Base-by-base conservation (phyloP, 2,888 invertebrate species). In the Eulithis prunata region DNA sequence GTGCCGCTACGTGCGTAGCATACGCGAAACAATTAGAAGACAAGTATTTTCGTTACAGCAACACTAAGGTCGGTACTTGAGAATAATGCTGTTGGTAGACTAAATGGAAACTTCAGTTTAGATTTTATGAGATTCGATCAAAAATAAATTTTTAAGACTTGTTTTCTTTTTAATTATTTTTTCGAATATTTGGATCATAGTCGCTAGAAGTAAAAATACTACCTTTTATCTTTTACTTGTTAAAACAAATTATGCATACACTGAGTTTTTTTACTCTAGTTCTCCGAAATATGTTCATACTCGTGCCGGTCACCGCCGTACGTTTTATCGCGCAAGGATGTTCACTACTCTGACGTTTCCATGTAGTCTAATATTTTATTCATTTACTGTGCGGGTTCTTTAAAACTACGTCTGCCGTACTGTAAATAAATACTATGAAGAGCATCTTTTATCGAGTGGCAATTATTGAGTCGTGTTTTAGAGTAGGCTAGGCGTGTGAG, bases 361-460 rank as follows among this genome's bases (percentile, higher is more conserved):
- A 63, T 57, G 52, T 63, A 47, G 13, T 49, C 13, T 64, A 8
- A 59, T 64, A 59, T 64, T 36, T 64, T 55, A 59, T 64, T 64
- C 58, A 53, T 52, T 57, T 57, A 58, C 54, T 38, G 49, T 64
- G 58, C 58, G 32, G 49, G 49, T 41, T 55, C 53, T 21, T 55
- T 21, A 3, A 51, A 13, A 49, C 59, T 57, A 55, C 64, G 58
- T 59, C 55, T 28, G 52, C 21, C 45, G 4, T 43, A 43, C 49
- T 28, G 10, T 54, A 41, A 63, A 57, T 52, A 53, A 21, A 46
- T 14, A 32, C 8, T 61, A 10, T 32, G 49, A 55, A 54, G 45
- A 21, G 3, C 21, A 8, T 14, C 14, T 49, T 11, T 49, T 8
- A 47, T 7, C 14, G 49, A 4, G 21, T 21, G 3, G 11, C 14